Percentiles rank a stretch among this genome's conserved stretches.
Evolutionary conservation across 2,888 invertebrate genomes (phyloP).

Genomic region (Clanis bilineata): DNA sequence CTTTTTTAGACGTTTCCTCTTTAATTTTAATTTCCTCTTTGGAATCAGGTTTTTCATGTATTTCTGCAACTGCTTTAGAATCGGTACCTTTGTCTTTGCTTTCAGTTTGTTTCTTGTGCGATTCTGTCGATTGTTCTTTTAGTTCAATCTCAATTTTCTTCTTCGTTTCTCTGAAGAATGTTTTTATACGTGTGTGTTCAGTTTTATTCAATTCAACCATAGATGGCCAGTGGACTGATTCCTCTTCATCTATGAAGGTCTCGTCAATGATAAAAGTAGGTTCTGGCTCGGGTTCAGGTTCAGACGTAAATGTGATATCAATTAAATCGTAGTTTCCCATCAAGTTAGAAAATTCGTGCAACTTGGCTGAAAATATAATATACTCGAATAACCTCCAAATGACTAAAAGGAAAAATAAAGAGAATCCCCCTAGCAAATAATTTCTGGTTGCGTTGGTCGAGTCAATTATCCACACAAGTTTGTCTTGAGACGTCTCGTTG

Average conservation of each 20-base stretch:
- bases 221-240: constrained; percentile 47
- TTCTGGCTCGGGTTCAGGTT: constrained; percentile 30
- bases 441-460: constrained; percentile 57
- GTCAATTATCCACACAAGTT: constrained; percentile 47
- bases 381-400: constrained; percentile 54
- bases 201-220: constrained; percentile 40
- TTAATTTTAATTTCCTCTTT: not conserved
- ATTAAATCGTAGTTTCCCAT: constrained; percentile 60
- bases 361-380: constrained; percentile 61
- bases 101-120: constrained; percentile 10
- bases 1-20: not conserved
- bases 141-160: constrained; percentile 24
- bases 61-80: constrained; percentile 2
- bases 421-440: constrained; percentile 57
- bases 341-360: constrained; percentile 59
- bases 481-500: constrained; percentile 38
- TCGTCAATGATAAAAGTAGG: constrained; percentile 27
- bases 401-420: constrained; percentile 57
- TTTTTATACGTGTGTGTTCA: constrained; percentile 40
- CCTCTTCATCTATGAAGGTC: constrained; percentile 29
- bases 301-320: constrained; percentile 40
- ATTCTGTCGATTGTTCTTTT: constrained; percentile 13
- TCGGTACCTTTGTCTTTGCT: not conserved
- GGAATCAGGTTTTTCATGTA: not conserved
- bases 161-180: constrained; percentile 39